phyloP scores from a whole-genome alignment of 1,140 invertebrate species.

The Bicyclus anynana region DNA sequence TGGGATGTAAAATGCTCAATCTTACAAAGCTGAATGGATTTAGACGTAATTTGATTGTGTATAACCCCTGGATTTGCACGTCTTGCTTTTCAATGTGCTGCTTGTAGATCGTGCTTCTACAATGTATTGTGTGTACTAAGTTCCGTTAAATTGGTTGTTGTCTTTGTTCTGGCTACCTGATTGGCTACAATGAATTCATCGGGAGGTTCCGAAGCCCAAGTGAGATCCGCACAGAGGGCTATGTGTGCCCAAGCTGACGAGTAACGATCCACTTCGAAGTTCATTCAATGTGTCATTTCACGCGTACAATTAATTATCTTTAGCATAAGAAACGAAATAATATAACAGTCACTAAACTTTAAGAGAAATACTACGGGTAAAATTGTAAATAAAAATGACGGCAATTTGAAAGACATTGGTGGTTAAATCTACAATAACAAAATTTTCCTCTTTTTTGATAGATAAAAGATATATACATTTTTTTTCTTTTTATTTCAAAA shows the following conservation, averaged over 20 bases:
- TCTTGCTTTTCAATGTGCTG: too few relatives aligned
- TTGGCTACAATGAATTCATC: slow-evolving; percentile 70
- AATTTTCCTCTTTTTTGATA: slow-evolving; percentile 74
- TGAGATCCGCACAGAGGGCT: slow-evolving; percentile 72
- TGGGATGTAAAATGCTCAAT: too few relatives aligned
- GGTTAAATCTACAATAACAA: slow-evolving; percentile 72
- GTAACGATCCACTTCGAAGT: slow-evolving; percentile 70
- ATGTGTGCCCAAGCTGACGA: slow-evolving; percentile 69
- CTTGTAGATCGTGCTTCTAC: too few relatives aligned
- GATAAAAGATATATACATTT: slow-evolving; percentile 66
- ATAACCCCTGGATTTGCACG: too few relatives aligned
- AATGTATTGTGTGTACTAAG: too few relatives aligned
- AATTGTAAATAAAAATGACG: slow-evolving; percentile 70
- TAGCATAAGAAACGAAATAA: slow-evolving; percentile 61
- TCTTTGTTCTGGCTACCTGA: slow-evolving; percentile 41
- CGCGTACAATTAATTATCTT: slow-evolving; percentile 62
- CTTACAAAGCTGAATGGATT: too few relatives aligned
- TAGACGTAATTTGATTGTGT: too few relatives aligned
- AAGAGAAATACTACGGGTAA: slow-evolving; percentile 65
- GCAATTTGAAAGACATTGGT: slow-evolving; percentile 73
- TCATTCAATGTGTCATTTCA: slow-evolving; percentile 75
- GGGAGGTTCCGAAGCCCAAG: slow-evolving; percentile 64
- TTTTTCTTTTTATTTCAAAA: slow-evolving; percentile 67
- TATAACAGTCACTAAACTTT: slow-evolving; percentile 67
- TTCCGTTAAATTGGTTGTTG: too few relatives aligned